A percentile compares a stretch with the other conserved stretches of the same genome.
Conservation (phyloP, 2,888 invertebrate species). For the Agonopterix alstromeriana region DNA sequence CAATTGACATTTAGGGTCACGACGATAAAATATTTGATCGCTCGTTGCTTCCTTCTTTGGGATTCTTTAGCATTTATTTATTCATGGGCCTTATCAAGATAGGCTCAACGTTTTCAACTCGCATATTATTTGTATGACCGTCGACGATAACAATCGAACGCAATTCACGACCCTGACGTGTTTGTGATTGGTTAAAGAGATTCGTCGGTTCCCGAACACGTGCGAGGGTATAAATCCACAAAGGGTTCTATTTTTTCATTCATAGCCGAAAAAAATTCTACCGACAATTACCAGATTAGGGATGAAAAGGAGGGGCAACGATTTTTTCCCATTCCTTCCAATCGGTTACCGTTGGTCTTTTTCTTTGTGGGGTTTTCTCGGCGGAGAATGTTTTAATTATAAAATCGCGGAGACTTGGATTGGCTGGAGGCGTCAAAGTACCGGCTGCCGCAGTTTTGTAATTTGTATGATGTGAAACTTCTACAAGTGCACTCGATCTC, state of each 20-base stretch:
- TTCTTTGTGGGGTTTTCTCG: constrained; percentile 32
- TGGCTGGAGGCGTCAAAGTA: constrained; percentile 18
- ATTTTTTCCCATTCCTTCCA: constrained; percentile 28
- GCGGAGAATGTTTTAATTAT: constrained; percentile 51
- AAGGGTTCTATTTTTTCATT: constrained; percentile 56
- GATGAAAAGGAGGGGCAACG: constrained; percentile 46
- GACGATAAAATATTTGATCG: constrained; percentile 34
- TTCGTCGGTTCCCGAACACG: constrained; percentile 43
- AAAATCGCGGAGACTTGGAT: constrained; percentile 30
- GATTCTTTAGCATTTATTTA: constrained; percentile 25
- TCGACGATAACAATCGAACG: constrained; percentile 47
- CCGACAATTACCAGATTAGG: constrained; percentile 69
- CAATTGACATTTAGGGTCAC: constrained; percentile 39
- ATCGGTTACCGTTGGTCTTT: constrained; percentile 42
- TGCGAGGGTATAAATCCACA: constrained; percentile 61
- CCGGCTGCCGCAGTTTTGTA: constrained; percentile 29
- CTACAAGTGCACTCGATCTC: constrained; percentile 22
- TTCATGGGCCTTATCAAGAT: neutral
- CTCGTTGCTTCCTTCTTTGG: constrained; percentile 21
- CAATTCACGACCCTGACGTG: constrained; percentile 31
- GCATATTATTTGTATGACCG: constrained; percentile 1
- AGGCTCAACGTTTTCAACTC: constrained; percentile 10
- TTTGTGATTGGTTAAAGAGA: constrained; percentile 53
- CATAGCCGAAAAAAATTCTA: constrained; percentile 47
- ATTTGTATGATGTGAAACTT: constrained; percentile 29